Percentiles rank a stretch among this genome's conserved stretches.
Conservation (phyloP, 2,888 invertebrate species). For the Gari tellinella region DNA sequence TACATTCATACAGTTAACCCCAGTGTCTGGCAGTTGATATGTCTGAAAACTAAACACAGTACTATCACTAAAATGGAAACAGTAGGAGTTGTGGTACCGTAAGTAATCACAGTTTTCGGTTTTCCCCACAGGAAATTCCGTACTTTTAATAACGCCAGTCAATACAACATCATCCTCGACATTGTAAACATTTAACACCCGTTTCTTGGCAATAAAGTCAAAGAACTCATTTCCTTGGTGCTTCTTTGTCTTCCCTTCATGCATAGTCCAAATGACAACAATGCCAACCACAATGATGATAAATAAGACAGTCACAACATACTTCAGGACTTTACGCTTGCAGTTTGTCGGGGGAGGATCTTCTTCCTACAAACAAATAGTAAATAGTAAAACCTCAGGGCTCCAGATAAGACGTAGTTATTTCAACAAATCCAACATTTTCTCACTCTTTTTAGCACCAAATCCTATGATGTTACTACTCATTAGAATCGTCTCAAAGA, state of each 20-base stretch:
- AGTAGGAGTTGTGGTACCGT: slow-evolving; percentile 42
- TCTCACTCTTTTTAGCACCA: no score
- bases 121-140: slow-evolving; percentile 39
- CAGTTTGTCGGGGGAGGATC: slow-evolving; percentile 51
- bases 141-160: slow-evolving; percentile 48
- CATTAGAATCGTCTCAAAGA: no score
- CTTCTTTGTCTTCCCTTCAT: slow-evolving; percentile 63
- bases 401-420: no score
- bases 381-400: no score
- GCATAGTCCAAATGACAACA: slow-evolving; percentile 67
- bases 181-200: slow-evolving; percentile 57
- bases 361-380: slow-evolving; percentile 53
- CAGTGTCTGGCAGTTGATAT: slow-evolving; percentile 33
- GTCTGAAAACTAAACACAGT: slow-evolving; percentile 48
- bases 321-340: slow-evolving; percentile 60
- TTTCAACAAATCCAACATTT: no score
- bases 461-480: no score
- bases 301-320: slow-evolving; percentile 63
- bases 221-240: slow-evolving; percentile 59
- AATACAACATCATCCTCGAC: slow-evolving; percentile 50
- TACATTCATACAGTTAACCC: slow-evolving; percentile 59
- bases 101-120: slow-evolving; percentile 50
- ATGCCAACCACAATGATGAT: slow-evolving; percentile 68
- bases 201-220: slow-evolving; percentile 61
- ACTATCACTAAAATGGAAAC: slow-evolving; percentile 58